Base-by-base conservation (phyloP, 2,113 vertebrate genomes). In the Cephalopholis sonnerati region DNA sequence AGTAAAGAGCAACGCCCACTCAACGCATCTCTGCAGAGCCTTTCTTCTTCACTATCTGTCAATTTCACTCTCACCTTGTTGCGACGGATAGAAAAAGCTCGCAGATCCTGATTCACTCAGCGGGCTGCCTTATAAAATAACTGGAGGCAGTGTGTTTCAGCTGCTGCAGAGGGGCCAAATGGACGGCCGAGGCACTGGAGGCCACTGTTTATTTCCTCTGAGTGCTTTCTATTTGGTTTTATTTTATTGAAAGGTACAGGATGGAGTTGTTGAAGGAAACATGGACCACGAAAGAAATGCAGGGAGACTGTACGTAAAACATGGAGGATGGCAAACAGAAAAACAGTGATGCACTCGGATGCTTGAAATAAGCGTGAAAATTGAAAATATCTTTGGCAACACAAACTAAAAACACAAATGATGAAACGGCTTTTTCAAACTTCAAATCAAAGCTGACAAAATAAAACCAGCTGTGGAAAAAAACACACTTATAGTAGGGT, bases 141-240 rank as follows among this genome's bases (percentile, higher is more conserved):
- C 44, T 8, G 7, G 18, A 67, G 0, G 46, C 48, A 0, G 12
- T 8, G 74, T 27, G 77, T 78, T 80, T 62, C 48, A 53, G 76
- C 84, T 13, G 57, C 68, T 3, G 68, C 69, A 12, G n/a, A 20
- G 72, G 69, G 81, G 55, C 72, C 76, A 88, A 88, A 90, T 85
- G 86, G 77, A 93, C 1, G 69, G 75, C 68, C 41, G 13, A 71
- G 29, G 53, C 50, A 5, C 70, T 12, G 74, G 57, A 90, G 82
- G 88, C 74, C 78, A 80, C 57, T 50, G 82, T 64, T 87, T 69
- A 90, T 90, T 91, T 87, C 57, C 68, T 87, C 1, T 92, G 89
- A 92, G 92, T 89, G 89, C 89, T 93, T 92, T 91, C 86, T 79
- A 13, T 86, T 91, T 81, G 67, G 32, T 51, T 65, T 76, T 32